Base-by-base conservation (phyloP, 1,140 invertebrate species). In the Grapholita molesta region DNA sequence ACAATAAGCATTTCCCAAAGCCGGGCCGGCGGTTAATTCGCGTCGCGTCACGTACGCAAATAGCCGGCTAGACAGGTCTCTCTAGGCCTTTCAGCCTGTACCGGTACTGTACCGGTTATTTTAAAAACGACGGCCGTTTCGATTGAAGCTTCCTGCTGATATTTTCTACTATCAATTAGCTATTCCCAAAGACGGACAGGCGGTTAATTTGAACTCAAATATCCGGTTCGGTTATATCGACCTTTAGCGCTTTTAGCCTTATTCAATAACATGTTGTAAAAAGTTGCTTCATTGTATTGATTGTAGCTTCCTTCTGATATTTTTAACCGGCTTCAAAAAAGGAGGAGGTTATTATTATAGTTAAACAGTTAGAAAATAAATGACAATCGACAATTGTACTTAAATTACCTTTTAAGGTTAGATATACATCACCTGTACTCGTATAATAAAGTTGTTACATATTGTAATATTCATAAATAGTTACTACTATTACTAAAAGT, bases 41-140 rank as follows among this genome's bases (percentile, higher is more conserved):
- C 38, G 7, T 48, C 4, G 38, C 53, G 61, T 70, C 73, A 77
- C 74, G 76, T 75, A 67, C 67, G 75, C 71, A 80, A 78, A 77
- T 73, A 74, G 65, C 67, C 53, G 52, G 53, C 69, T 65, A 76
- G 73, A 69, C 71, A 64, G 67, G 73, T 68, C 77, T 76, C 71
- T 73, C 73, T 79, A 74, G 38, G 38, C 38, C 70, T 73, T 69
- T 61, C 35, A 24, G 25, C 68, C 70, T 79, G 77, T 79, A 77
- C 74, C 73, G 77, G 79, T 84, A 76, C 73, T 66, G 69, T 38
- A 80, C n/a, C 79, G 83, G 86, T 79, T 73, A 2, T 38, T 78
- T 78, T 82, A 86, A 89, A 88, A 87, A 86, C 82, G 82, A 83
- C 76, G 79, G 75, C 84, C 83, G 86, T 86, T 83, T 89, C 81